Evolutionary conservation across 2,888 invertebrate genomes (phyloP), one percentile per base, ranked within the genome.

Genomic region (Pristionchus mayeri): DNA sequence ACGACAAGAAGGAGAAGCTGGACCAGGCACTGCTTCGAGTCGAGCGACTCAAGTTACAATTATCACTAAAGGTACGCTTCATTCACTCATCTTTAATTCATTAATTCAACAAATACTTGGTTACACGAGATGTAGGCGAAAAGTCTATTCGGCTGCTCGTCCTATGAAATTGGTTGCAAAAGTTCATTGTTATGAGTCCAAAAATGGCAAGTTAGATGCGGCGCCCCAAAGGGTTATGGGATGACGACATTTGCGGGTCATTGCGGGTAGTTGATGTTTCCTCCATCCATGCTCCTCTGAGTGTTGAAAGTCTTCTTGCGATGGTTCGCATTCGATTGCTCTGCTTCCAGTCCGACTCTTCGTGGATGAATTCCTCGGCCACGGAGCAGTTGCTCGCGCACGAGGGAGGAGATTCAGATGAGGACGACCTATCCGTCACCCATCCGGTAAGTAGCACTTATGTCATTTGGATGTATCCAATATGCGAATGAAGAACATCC

Each of bases 1-100:
- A 86, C 40, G 88, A 89, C 52, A 89, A 89, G 87, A 87, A 87
- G 37, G 89, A 88, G 60, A 88, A 89, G 78, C 85, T 90, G 76
- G 88, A 89, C 71, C 86, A 87, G 60, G 87, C 90, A 11, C 75
- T 89, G 67, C 86, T 87, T 71, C 84, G 90, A 60, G 89, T 90
- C 50, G 88, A 88, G 30, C 87, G 86, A 21, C 84, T 90, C 30
- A 89, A 89, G 60, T 87, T 88, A 34, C 90, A 90, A 60, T 85
- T 90, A 78, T 86, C 86, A 24, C 86, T 87, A 16, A 50, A 63
- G 81, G 81, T 82, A 6, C n/a, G 80, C 21, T 18, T 0, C 24
- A n/a, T 11, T n/a, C 75, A 11, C 60, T 60, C 24, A 60, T n/a
- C n/a, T n/a, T n/a, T n/a, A n/a, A n/a, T n/a, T n/a, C n/a, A n/a